phyloP scores from a whole-genome alignment of 2,888 invertebrate species.

The Oscheius sp. region DNA sequence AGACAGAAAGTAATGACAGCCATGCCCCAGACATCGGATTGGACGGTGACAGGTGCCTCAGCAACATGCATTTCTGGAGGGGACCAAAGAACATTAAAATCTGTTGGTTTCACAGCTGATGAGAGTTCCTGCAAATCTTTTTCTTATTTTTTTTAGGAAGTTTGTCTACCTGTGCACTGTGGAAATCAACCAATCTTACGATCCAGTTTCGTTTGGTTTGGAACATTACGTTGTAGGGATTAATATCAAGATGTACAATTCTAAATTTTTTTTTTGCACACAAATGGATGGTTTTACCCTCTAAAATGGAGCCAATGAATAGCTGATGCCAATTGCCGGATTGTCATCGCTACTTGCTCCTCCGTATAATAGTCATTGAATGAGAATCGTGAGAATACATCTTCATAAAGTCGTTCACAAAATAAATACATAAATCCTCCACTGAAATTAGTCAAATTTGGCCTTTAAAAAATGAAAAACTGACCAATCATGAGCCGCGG shows the following conservation, averaged over 20 bases:
- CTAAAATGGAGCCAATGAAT: constrained; percentile 94
- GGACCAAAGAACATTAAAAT: constrained; percentile 63
- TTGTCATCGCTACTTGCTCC: constrained; percentile 82
- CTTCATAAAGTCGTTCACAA: constrained; percentile 79
- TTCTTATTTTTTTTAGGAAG: background rate
- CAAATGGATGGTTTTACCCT: constrained; percentile 73
- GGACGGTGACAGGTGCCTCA: constrained; percentile 86
- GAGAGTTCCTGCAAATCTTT: constrained; percentile 28
- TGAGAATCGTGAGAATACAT: constrained; percentile 82
- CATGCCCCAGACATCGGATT: constrained; percentile 90
- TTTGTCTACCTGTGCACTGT: constrained; percentile 79
- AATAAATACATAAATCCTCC: constrained; percentile 71
- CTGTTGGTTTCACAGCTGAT: constrained; percentile 36
- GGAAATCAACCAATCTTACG: constrained; percentile 90
- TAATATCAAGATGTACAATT: constrained; percentile 85
- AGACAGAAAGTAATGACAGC: constrained; percentile 90
- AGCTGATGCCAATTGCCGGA: constrained; percentile 87
- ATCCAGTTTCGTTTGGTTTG: constrained; percentile 78
- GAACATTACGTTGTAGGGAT: constrained; percentile 95
- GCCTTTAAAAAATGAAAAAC: constrained; percentile 71
- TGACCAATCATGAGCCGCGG: constrained; percentile 72
- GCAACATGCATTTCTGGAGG: constrained; percentile 61
- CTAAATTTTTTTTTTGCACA: constrained; percentile 39
- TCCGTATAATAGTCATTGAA: constrained; percentile 91
- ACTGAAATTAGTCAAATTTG: too few species aligned